Evolutionary conservation across 2,888 invertebrate genomes (phyloP), one percentile per base, ranked within the genome.

Genomic region (Cabera pusaria): DNA sequence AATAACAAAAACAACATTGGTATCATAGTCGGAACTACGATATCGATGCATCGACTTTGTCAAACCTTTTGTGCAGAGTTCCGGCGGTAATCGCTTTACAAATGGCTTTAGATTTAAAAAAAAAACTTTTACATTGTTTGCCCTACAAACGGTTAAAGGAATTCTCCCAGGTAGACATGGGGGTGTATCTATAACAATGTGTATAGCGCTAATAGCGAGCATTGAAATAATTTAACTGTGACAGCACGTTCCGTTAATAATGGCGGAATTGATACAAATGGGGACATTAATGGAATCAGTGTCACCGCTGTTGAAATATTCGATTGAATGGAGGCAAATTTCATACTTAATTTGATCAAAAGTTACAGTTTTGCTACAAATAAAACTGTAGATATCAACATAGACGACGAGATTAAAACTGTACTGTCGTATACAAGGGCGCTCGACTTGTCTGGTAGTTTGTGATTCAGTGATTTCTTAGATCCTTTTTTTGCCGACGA

Each of bases 11-110:
- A 75, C 72, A 74, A 84, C 81, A 84, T 84, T 81, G 68, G 73
- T 64, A 71, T 76, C 80, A 79, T 77, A 45, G 77, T 81, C 81
- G 82, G 80, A 85, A 83, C 83, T 82, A 70, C 67, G 83, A 80
- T 79, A 86, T 67, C 71, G 83, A 87, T 85, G 84, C 74, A 71
- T 55, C 69, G 59, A 68, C 67, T 78, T 76, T 74, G 77, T 78
- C 75, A 72, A 67, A 64, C 67, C 76, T 70, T 78, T 85, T 87
- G 84, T 85, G 64, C 67, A 55, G 56, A 79, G 78, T 78, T 84
- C 86, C 87, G 84, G 75, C 74, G 68, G 75, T 83, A 79, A 85
- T 78, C 75, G 73, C 52, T 74, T 71, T 54, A 82, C 75, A 74
- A 72, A 81, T 69, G 63, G 64, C 39, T 48, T 54, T 52, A 43